Percentiles rank a stretch among this genome's conserved stretches.
phyloP scores from a whole-genome alignment of 2,797 vertebrate species.

The Amblyopsis hoosieri region DNA sequence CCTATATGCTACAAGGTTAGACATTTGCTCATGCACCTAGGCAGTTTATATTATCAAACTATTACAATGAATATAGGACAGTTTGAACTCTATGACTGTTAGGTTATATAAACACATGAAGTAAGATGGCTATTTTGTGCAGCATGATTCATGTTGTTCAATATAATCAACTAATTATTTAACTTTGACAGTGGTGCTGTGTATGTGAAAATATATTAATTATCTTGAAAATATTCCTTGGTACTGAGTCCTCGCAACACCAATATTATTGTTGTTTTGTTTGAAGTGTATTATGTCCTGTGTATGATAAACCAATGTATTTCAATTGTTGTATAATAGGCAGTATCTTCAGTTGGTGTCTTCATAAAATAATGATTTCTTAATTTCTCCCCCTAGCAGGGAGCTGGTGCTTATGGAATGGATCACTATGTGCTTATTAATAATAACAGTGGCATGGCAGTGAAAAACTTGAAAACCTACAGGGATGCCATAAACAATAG shows the following conservation, averaged over 20 bases:
- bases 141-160: too few species aligned
- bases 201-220: too few species aligned
- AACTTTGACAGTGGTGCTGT: too few species aligned
- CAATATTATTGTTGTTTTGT: neutral
- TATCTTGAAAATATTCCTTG: neutral
- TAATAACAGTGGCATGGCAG: constrained; percentile 70
- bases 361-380: constrained; percentile 7
- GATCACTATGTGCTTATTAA: constrained; percentile 76
- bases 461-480: constrained; percentile 57
- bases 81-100: too few species aligned
- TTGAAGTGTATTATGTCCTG: neutral
- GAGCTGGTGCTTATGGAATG: constrained; percentile 53
- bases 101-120: too few species aligned
- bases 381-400: constrained; percentile 38
- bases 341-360: too few species aligned
- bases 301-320: neutral
- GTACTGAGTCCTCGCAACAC: neutral
- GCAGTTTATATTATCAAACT: too few species aligned
- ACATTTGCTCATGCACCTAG: too few species aligned
- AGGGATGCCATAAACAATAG: constrained; percentile 42
- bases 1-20: too few species aligned
- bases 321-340: neutral
- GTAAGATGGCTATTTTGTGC: too few species aligned
- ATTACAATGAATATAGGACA: too few species aligned
- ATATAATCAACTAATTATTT: too few species aligned